Evolutionary conservation across 2,113 vertebrate species (phyloP).

Genomic region (Cyprinodon variegatus): DNA sequence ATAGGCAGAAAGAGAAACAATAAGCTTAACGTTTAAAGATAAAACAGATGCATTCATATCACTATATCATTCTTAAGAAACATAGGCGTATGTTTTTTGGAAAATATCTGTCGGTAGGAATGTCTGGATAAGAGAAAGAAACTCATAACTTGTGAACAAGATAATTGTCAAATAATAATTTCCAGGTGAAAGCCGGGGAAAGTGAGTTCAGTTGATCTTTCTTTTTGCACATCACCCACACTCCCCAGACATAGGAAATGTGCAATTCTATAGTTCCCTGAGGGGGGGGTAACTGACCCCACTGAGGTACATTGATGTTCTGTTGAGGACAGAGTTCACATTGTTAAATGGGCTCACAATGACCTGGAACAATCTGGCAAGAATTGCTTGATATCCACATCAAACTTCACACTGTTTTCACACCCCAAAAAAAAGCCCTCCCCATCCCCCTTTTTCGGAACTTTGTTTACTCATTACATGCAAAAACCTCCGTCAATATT

Average conservation of each 20-base stretch:
- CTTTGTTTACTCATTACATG: conserved; percentile 12
- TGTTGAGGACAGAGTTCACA: conserved; percentile 73
- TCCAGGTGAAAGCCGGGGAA: conserved; percentile 14
- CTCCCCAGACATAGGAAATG: conserved; percentile 54
- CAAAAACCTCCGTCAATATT: conserved; percentile 26
- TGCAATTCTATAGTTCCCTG: conserved; percentile 73
- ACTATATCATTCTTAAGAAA: neutral
- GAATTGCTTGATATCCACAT: conserved; percentile 54
- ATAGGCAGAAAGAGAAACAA: neutral
- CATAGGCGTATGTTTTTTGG: neutral
- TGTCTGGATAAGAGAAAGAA: neutral
- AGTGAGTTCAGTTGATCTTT: conserved; percentile 11
- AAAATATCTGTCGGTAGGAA: neutral
- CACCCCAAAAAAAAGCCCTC: conserved; percentile 11
- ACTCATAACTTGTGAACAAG: neutral
- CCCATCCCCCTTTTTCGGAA: neutral
- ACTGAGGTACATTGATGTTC: conserved; percentile 66
- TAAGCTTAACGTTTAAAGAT: neutral
- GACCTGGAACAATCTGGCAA: conserved; percentile 29
- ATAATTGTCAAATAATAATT: conserved; percentile 1
- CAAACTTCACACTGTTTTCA: conserved; percentile 26
- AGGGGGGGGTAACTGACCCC: conserved; percentile 48
- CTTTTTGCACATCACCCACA: conserved; percentile 31
- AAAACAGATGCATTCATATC: neutral
- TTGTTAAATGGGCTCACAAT: conserved; percentile 65